These are phyloP conservation scores for Lacerta bilineata DNA, from an alignment of 2,797 vertebrate species.

Conservation along the genomic window DNA sequence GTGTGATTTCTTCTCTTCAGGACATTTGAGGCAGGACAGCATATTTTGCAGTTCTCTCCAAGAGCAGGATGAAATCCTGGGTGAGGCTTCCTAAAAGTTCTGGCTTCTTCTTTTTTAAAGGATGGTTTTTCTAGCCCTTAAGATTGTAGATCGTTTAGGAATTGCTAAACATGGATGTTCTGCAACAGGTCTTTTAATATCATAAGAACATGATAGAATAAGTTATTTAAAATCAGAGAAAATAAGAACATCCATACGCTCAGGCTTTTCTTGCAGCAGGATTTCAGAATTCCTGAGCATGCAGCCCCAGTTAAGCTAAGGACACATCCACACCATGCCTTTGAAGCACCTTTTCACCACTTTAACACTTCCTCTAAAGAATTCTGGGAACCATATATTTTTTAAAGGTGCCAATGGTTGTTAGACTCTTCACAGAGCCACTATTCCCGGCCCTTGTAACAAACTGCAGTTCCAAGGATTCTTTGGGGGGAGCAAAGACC, in stretches of 20 bases:
- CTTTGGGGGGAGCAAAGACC: too few relatives aligned
- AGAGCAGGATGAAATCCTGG: not conserved
- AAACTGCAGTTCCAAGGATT: too few relatives aligned
- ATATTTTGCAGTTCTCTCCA: not conserved
- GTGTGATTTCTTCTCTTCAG: not conserved
- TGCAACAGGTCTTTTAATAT: too few relatives aligned
- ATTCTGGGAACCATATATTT: too few relatives aligned
- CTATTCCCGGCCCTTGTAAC: too few relatives aligned
- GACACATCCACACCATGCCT: too few relatives aligned
- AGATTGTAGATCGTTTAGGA: not conserved
- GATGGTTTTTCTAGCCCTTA: not conserved
- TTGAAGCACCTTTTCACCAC: too few relatives aligned
- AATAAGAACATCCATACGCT: too few relatives aligned
- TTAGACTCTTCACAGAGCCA: too few relatives aligned
- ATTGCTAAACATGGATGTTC: too few relatives aligned
- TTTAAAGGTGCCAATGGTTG: too few relatives aligned
- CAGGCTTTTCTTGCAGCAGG: not conserved
- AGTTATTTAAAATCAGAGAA: not conserved
- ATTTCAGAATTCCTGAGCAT: not conserved
- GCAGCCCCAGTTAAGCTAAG: not conserved
- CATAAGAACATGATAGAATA: not conserved
- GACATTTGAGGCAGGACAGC: not conserved
- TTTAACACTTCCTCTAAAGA: too few relatives aligned
- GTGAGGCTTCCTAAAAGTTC: not conserved
- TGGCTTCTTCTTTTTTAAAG: not conserved